Conservation (phyloP, 2,113 vertebrate genomes). For the Penelope pileata region DNA sequence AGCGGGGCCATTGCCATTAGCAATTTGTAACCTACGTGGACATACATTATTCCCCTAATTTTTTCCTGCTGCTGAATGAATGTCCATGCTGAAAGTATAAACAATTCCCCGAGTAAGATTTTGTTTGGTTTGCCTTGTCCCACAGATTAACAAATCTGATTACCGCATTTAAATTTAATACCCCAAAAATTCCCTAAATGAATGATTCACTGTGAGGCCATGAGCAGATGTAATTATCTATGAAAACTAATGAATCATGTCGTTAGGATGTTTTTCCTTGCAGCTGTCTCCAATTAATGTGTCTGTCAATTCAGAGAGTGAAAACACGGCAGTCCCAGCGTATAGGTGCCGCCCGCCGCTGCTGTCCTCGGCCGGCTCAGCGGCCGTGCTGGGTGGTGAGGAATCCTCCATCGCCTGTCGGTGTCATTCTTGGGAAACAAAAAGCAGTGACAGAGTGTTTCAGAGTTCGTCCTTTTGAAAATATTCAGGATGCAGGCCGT, state of each 20-base stretch:
- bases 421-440: neutral
- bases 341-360: neutral
- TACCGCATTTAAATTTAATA: constrained; percentile 56
- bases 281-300: constrained; percentile 68
- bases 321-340: accelerated
- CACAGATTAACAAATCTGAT: constrained; percentile 61
- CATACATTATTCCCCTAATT: neutral
- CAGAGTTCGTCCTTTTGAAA: neutral
- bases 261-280: constrained; percentile 11
- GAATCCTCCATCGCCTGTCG: accelerated
- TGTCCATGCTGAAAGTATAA: constrained; percentile 18
- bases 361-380: neutral
- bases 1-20: neutral
- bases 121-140: constrained; percentile 58
- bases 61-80: constrained; percentile 40
- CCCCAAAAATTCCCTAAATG: constrained; percentile 47
- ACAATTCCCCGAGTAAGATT: neutral
- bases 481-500: accelerated
- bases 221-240: constrained; percentile 66
- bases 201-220: constrained; percentile 50
- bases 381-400: accelerated
- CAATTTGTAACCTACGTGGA: neutral
- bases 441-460: neutral
- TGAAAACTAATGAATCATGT: constrained; percentile 68
- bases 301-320: neutral